phyloP scores from a whole-genome alignment of 1,140 invertebrate genomes.

The Sitophilus oryzae region DNA sequence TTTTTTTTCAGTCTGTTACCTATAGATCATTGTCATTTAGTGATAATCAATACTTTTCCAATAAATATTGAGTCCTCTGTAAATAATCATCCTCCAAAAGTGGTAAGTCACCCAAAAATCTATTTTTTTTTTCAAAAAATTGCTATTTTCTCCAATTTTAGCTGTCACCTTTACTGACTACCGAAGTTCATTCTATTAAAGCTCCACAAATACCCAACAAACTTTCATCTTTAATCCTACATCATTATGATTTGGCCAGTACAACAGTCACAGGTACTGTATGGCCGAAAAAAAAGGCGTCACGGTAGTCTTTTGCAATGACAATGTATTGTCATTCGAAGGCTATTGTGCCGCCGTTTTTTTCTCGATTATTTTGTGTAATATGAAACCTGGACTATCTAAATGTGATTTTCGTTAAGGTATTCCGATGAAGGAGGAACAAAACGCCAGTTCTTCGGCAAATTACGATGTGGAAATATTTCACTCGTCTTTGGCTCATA shows the following conservation, averaged over 20 bases:
- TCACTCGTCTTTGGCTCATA: constrained; percentile 78
- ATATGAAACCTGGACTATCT: too few relatives aligned
- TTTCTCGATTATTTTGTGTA: too few relatives aligned
- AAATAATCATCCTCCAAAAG: constrained; percentile 55
- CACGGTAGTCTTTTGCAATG: too few relatives aligned
- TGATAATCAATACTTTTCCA: constrained; percentile 83
- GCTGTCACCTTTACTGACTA: constrained; percentile 59
- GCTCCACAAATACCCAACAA: constrained; percentile 59
- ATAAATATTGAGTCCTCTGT: constrained; percentile 69
- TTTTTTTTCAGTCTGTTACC: constrained; percentile 57
- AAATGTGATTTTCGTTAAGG: too few relatives aligned
- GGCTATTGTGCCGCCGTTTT: too few relatives aligned
- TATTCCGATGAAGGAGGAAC: constrained; percentile 99
- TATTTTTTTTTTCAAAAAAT: constrained; percentile 4
- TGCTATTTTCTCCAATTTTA: constrained; percentile 31
- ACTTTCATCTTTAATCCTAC: constrained; percentile 67
- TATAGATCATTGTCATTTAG: constrained; percentile 81
- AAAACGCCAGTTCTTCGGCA: constrained; percentile 94
- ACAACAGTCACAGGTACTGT: constrained; percentile 84
- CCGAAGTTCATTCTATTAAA: constrained; percentile 65
- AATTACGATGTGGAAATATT: constrained; percentile 98
- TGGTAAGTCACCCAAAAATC: constrained; percentile 15
- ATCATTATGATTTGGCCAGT: constrained; percentile 87
- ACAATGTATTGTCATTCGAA: too few relatives aligned
- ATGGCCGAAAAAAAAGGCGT: neutral